Base-by-base conservation (phyloP, 2,888 invertebrate species). In the Tortrix viridana region DNA sequence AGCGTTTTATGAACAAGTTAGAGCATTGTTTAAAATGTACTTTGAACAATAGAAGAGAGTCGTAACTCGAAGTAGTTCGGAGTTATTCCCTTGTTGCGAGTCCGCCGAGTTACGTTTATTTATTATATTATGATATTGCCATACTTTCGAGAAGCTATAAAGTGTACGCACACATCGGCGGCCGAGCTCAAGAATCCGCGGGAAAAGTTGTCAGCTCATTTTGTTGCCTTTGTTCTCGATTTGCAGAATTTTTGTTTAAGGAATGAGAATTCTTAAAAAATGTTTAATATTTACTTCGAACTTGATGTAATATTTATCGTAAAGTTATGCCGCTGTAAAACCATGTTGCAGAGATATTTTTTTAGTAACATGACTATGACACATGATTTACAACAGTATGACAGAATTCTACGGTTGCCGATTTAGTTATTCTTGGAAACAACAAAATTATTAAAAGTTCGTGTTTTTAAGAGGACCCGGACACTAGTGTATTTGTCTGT, bases 41-140 rank as follows among this genome's bases (percentile, higher is more conserved):
- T 20, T 22, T 47, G 32, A 55, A 61, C 54, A 61, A 61, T 61
- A 55, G 61, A 44, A 16, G 38, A 41, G 18, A 37, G 18, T 23
- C 44, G 18, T 19, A 47, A 38, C 57, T 57, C 38, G 19, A 23
- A 55, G 55, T 60, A 49, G 54, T 38, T 44, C 37, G 37, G 41
- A 44, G 54, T 55, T 55, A 26, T 44, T 23, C 48, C 60, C 12
- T 41, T 26, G 41, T 50, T 50, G 19, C 23, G 52, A 60, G 26
- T 48, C 26, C 47, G 46, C 16, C 55, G 14, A 53, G 53, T 55
- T 43, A n/a, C n/a, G n/a, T n/a, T n/a, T n/a, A n/a, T n/a, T n/a
- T n/a, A n/a, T n/a, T n/a, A 18, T 54, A 32, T 46, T 43, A 37
- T 32, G 32, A 55, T 37, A 61, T 62, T 62, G 50, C 61, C 61